Evolutionary conservation across 2,113 vertebrate species (phyloP).

Genomic region (Coracopsis vasa): DNA sequence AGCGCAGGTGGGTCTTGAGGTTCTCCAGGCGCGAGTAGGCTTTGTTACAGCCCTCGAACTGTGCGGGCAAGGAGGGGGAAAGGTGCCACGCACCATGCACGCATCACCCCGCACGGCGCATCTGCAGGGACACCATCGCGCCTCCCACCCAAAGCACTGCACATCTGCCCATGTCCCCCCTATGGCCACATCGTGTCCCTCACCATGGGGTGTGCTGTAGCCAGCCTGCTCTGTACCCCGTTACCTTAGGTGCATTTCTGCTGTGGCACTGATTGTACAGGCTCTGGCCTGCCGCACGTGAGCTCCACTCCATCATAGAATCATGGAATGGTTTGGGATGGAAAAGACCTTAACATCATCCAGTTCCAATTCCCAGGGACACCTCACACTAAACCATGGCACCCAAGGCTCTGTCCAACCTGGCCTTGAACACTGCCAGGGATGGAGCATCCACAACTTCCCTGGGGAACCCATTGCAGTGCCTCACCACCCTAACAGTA

Average conservation of each 20-base stretch:
- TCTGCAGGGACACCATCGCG: accelerated
- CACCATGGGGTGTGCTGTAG: accelerated
- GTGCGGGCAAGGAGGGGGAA: background rate
- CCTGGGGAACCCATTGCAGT: background rate
- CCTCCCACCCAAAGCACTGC: accelerated
- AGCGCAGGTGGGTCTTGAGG: constrained; percentile 94
- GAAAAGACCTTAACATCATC: background rate
- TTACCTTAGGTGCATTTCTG: background rate
- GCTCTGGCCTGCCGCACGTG: background rate
- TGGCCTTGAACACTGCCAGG: background rate
- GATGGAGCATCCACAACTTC: background rate
- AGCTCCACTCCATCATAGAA: background rate
- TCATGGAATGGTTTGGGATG: background rate
- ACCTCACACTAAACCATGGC: background rate
- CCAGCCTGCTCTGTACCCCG: background rate
- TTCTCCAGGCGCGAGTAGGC: constrained; percentile 98
- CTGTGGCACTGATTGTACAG: accelerated
- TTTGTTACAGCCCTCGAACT: constrained; percentile 99
- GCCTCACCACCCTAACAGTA: background rate
- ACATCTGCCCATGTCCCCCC: accelerated
- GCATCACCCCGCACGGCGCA: accelerated
- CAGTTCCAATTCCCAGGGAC: background rate
- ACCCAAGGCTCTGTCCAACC: background rate
- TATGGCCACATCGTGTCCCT: background rate
- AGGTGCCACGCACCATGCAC: background rate